Conservation (phyloP, 23 tunicate species). For the Oikopleura vanhoeffeni region DNA sequence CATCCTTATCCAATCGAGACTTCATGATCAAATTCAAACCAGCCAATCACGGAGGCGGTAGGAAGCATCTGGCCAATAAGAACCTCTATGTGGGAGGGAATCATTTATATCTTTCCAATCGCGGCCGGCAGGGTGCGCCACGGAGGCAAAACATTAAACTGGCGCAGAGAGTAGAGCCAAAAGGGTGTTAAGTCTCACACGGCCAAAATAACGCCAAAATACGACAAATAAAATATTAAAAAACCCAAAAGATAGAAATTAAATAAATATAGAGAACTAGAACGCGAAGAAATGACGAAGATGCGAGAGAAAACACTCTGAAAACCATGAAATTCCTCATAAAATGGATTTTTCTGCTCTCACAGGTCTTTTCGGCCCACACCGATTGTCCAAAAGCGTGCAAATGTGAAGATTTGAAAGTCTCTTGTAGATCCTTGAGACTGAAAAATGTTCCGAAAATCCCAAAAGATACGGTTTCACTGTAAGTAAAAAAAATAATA, state of each 20-base stretch:
- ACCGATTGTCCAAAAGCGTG: neutral
- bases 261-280: no score
- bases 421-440: neutral
- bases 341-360: neutral
- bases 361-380: neutral
- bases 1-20: neutral
- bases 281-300: no score
- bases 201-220: neutral
- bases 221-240: no score
- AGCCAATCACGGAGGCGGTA: neutral
- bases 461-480: neutral
- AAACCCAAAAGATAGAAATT: no score
- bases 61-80: neutral
- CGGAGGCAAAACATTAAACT: neutral
- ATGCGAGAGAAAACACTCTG: no score
- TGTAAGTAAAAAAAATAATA: neutral
- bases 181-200: neutral
- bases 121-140: neutral
- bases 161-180: neutral
- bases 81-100: no score
- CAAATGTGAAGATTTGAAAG: neutral
- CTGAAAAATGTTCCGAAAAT: neutral
- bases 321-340: no score
- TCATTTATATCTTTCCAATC: no score
- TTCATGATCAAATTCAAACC: neutral